Evolutionary conservation across 2,888 invertebrate genomes (phyloP).

Genomic region (Dinocampus coccinellae): DNA sequence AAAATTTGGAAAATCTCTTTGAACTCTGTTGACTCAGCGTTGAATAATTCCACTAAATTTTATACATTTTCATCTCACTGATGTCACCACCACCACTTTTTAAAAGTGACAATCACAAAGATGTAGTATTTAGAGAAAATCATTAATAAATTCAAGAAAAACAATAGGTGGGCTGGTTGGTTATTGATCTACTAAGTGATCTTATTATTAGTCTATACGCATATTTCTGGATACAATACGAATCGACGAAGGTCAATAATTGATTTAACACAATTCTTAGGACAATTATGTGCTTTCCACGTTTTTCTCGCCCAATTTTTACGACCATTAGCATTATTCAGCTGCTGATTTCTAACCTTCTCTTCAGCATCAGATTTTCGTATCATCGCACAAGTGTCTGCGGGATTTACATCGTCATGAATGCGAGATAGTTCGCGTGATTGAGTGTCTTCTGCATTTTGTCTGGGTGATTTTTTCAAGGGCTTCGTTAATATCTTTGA

Average conservation of each 20-base stretch:
- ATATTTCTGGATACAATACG: slow-evolving; percentile 60
- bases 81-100: neutral
- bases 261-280: slow-evolving; percentile 47
- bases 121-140: neutral
- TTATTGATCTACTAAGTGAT: slow-evolving; percentile 24
- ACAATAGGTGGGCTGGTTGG: slow-evolving; percentile 20
- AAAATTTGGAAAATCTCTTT: slow-evolving; percentile 13
- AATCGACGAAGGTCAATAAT: slow-evolving; percentile 41
- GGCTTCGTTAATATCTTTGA: slow-evolving; percentile 37
- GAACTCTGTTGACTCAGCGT: slow-evolving; percentile 23
- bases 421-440: slow-evolving; percentile 34
- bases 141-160: slow-evolving; percentile 25
- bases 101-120: neutral
- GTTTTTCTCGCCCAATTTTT: slow-evolving; percentile 53
- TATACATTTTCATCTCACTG: slow-evolving; percentile 1
- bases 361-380: slow-evolving; percentile 51
- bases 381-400: slow-evolving; percentile 43
- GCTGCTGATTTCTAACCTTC: slow-evolving; percentile 61
- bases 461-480: slow-evolving; percentile 49
- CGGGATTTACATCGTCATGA: slow-evolving; percentile 32
- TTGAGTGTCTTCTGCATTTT: slow-evolving; percentile 31
- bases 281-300: slow-evolving; percentile 49
- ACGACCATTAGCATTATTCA: slow-evolving; percentile 42
- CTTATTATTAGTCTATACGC: slow-evolving; percentile 51
- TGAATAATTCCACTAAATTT: slow-evolving; percentile 21